Evolutionary conservation across 2,797 vertebrate species (phyloP), one percentile per base, ranked within the genome.

Genomic region (Dendrocincla fuliginosa): DNA sequence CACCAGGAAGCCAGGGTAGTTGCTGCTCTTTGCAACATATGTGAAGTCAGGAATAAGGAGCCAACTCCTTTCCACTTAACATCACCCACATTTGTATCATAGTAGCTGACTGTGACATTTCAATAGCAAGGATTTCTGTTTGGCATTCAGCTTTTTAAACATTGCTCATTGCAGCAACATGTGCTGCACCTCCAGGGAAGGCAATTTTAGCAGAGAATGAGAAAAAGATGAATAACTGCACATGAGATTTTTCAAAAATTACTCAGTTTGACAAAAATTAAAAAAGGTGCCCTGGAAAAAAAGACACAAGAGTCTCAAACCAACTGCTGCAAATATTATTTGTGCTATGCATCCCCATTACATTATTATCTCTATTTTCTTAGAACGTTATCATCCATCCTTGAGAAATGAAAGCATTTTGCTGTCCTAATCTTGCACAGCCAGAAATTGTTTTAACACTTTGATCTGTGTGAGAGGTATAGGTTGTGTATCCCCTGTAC

Each of bases 71-170:
- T 86, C 57, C 41, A 42, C 60, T 63, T 79, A 19, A 16, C n/a
- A 37, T 76, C 92, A 92, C 33, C 39, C 47, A 74, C 67, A 35
- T 79, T 85, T 90, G 14, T 91, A 28, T 91, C 49, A 3, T 49
- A 61, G 65, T 76, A 68, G 52, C 60, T 63, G 84, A 71, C 73
- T 78, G 33, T 87, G 93, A 65, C 63, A 88, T 94, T 91, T 95
- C 39, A 47, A 23, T 37, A 94, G 55, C 61, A 88, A 85, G 50
- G 70, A 84, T 77, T 90, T 76, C 73, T 89, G 16, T 69, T 87
- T 82, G 60, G 68, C 78, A 70, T 93, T 93, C 81, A 68, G 60
- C 60, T 90, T 88, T 63, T 67, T 44, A 69, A 89, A 56, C 46
- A 1, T 53, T 71, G 69, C 42, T 84, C 41, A 67, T 22, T 92